A percentile compares a stretch with the other conserved stretches of the same genome.
These are phyloP conservation scores for Indri indri DNA, from an alignment of 2,113 vertebrate genomes.

Conservation along the genomic window DNA sequence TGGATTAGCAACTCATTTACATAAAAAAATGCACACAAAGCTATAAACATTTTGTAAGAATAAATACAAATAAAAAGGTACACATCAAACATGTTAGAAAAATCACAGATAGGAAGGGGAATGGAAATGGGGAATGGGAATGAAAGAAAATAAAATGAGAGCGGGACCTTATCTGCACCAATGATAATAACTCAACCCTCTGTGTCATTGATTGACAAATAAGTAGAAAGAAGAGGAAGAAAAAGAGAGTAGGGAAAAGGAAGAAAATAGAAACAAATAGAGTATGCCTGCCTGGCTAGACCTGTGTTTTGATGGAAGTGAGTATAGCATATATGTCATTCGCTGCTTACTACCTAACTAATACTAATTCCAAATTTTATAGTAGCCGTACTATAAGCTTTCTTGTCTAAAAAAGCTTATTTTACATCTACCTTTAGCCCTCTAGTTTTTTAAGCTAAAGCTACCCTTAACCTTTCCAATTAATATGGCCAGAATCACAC, in stretches of 20 bases:
- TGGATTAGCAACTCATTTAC: neutral
- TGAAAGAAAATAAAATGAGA: neutral
- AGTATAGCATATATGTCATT: neutral
- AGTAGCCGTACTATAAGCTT: neutral
- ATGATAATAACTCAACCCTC: neutral
- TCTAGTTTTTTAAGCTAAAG: neutral
- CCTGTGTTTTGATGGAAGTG: neutral
- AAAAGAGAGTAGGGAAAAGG: neutral
- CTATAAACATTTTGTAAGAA: neutral
- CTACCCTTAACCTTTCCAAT: neutral
- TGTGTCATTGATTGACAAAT: neutral
- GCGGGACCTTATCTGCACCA: neutral
- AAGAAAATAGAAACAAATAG: neutral
- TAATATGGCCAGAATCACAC: neutral
- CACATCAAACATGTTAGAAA: neutral
- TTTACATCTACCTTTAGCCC: neutral
- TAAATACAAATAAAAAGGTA: neutral
- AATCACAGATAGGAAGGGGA: neutral
- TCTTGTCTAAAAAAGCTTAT: neutral
- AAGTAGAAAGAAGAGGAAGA: neutral
- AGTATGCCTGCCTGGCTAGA: neutral
- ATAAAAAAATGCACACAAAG: neutral
- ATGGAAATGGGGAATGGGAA: neutral
- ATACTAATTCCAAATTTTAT: neutral
- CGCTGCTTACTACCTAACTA: neutral